Evolutionary conservation across 2,797 vertebrate genomes (phyloP).

Genomic region (Poecilia gillii): DNA sequence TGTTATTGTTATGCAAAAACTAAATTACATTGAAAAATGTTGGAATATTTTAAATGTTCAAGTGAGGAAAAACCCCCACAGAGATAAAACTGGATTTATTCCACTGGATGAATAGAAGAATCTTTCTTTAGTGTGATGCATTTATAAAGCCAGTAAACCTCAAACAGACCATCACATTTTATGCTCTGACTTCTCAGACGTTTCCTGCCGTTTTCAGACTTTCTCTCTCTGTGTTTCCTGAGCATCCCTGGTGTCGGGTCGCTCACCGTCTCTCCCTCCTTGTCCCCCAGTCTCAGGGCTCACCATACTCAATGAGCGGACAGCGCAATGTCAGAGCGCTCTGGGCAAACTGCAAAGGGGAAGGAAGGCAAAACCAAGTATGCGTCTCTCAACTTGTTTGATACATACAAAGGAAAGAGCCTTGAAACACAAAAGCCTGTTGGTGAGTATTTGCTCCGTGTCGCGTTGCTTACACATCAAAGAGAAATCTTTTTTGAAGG

Average conservation of each 20-base stretch:
- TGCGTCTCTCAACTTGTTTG: conserved; percentile 99
- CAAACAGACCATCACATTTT: neutral
- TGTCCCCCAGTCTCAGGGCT: conserved; percentile 86
- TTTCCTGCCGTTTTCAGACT: neutral
- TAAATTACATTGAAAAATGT: neutral
- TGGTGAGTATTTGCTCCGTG: conserved; percentile 81
- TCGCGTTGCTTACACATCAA: neutral
- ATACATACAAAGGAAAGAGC: conserved; percentile 99
- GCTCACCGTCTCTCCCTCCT: conserved; percentile 13
- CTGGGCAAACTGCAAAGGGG: conserved; percentile 99
- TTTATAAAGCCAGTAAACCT: neutral
- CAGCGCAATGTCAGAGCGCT: conserved; percentile 99
- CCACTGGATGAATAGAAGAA: neutral
- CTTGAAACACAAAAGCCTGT: conserved; percentile 97
- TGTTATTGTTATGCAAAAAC: neutral
- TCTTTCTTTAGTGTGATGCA: neutral
- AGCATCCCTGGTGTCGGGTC: conserved; percentile 31
- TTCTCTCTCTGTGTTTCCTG: conserved; percentile 28
- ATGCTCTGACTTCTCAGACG: conserved; percentile 9
- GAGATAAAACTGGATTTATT: neutral
- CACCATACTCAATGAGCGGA: conserved; percentile 99
- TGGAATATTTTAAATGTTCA: neutral
- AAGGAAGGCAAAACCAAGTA: conserved; percentile 99
- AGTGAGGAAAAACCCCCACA: neutral
- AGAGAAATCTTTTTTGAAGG: neutral